These are phyloP conservation scores for Ispidina picta DNA, from an alignment of 2,797 vertebrate species.

Conservation along the genomic window DNA sequence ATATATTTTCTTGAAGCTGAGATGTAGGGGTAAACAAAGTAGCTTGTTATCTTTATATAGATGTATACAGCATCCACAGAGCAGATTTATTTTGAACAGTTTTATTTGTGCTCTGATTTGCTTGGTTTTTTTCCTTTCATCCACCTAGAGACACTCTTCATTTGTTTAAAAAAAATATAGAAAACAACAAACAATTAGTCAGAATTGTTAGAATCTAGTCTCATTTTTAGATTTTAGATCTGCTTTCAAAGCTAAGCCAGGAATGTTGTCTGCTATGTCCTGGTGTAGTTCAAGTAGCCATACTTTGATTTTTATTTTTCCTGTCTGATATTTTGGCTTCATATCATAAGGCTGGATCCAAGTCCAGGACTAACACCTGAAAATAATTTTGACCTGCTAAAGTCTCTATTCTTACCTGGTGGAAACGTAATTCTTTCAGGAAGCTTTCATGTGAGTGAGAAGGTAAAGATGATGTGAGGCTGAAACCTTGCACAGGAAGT, in stretches of 20 bases:
- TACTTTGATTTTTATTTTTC: neutral
- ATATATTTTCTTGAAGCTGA: neutral
- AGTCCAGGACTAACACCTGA: neutral
- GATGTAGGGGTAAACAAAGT: neutral
- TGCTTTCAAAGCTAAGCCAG: neutral
- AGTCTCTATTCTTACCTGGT: neutral
- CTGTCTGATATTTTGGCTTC: neutral
- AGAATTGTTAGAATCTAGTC: neutral
- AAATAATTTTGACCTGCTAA: neutral
- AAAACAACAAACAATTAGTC: neutral
- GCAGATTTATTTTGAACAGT: neutral
- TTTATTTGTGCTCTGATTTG: neutral
- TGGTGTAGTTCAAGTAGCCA: neutral
- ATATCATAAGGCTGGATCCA: neutral
- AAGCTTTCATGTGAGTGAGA: neutral
- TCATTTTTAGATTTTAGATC: neutral
- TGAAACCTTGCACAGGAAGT: neutral
- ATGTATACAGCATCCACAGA: neutral
- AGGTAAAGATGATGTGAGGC: neutral
- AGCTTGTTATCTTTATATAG: neutral
- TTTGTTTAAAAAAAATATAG: neutral
- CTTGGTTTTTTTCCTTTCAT: neutral
- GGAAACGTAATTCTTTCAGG: neutral
- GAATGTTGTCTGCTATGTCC: neutral
- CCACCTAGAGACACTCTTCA: fast-evolving